These are phyloP conservation scores for Eutolmus rufibarbis DNA, from an alignment of 2,888 invertebrate species.

Conservation along the genomic window DNA sequence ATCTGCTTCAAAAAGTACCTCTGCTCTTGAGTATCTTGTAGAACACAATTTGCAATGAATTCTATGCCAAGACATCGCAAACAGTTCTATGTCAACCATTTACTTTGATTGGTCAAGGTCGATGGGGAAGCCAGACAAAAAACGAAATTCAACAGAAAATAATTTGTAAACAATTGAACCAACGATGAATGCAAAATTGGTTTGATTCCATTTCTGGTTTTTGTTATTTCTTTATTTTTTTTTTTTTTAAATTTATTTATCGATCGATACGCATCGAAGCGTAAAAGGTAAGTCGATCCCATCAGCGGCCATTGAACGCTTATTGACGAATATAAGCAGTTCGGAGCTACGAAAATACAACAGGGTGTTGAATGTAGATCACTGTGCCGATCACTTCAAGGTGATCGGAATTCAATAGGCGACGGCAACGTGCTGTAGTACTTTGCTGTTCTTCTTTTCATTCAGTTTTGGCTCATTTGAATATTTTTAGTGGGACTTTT, in stretches of 20 bases:
- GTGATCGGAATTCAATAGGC: constrained; percentile 11
- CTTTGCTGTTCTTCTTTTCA: not conserved
- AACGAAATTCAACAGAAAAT: not conserved
- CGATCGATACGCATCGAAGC: not conserved
- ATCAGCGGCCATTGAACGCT: constrained; percentile 18
- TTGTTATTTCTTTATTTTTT: not conserved
- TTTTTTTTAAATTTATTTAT: not conserved
- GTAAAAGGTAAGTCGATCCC: constrained; percentile 7
- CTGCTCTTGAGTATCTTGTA: not conserved
- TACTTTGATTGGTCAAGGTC: constrained; percentile 23
- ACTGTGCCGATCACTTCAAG: constrained; percentile 23
- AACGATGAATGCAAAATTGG: not conserved
- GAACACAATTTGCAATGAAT: not conserved
- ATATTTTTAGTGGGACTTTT: not conserved
- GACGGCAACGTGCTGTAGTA: not conserved
- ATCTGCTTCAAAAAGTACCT: not conserved
- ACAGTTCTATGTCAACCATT: not conserved
- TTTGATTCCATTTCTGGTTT: not conserved
- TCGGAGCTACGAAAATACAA: not conserved
- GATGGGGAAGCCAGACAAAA: not conserved
- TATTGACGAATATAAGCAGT: not conserved
- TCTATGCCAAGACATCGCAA: not conserved
- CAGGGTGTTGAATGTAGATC: constrained; percentile 5
- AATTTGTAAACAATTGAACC: not conserved
- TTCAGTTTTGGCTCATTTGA: not conserved